phyloP scores from a whole-genome alignment of 2,797 vertebrate species.

The Mico argentatus region DNA sequence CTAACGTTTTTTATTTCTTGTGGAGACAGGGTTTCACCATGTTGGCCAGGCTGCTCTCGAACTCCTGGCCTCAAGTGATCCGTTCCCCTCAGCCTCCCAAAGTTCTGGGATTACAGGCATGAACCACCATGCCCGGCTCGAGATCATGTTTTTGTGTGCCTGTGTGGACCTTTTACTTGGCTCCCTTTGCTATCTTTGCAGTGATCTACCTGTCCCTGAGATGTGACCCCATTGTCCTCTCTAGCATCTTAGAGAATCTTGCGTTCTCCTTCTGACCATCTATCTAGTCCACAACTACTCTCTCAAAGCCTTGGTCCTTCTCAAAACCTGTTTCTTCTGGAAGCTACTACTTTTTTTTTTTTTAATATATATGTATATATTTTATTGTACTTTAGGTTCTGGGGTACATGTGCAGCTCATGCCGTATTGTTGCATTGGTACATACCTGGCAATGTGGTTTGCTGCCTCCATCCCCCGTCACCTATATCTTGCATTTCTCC shows the following conservation, averaged over 20 bases:
- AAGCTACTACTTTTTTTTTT: neutral
- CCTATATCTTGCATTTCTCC: too few species aligned
- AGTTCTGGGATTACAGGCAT: neutral
- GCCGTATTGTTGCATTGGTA: too few species aligned
- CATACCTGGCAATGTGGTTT: too few species aligned
- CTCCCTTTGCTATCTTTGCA: neutral
- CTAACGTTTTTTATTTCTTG: neutral
- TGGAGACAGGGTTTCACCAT: neutral
- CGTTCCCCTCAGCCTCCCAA: neutral
- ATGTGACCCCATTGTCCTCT: neutral
- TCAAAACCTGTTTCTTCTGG: neutral
- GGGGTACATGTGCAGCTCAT: too few species aligned
- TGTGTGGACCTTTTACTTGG: neutral
- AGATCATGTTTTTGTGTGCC: neutral
- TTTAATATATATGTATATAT: too few species aligned
- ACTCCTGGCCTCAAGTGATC: neutral
- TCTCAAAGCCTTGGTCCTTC: neutral
- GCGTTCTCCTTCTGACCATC: neutral
- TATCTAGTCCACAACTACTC: neutral
- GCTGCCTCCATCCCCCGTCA: too few species aligned
- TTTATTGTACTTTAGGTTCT: too few species aligned
- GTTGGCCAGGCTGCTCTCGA: neutral
- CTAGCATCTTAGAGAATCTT: neutral
- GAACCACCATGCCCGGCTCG: neutral
- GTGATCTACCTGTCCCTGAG: neutral